Base-by-base conservation (phyloP, 2,113 vertebrate species). In the Bombycilla garrulus region DNA sequence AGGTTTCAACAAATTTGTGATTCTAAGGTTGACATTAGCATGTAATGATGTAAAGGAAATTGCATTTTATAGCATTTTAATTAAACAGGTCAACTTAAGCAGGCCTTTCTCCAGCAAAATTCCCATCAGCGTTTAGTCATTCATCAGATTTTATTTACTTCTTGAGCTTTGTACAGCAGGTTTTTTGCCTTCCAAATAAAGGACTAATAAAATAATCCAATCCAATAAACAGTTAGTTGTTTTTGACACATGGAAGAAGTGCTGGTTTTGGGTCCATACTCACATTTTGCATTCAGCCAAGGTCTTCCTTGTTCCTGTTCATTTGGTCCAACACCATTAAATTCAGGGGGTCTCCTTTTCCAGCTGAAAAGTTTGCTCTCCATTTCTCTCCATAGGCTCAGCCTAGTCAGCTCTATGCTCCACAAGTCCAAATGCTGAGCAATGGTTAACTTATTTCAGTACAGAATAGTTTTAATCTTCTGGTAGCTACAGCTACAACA, bases 51-150 rank as follows among this genome's bases (percentile, higher is more conserved):
- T 69, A 86, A 84, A 88, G 89, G 60, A 93, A 90, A 93, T 58
- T 51, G 24, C 21, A 56, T 71, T 93, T 88, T 79, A 74, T 77
- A 80, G 57, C 58, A 81, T 94, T 93, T 86, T 90, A 93, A 92
- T 96, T 83, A 74, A 90, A 36, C 36, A 86, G 23, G 62, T 91
- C 58, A 87, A 70, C 25, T 65, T 38, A 28, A 56, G 28, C 56
- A 58, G 71, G 44, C n/a, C 45, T 88, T 91, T 78, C 73, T 91
- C 47, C 54, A 44, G 25, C 16, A 87, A 78, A 88, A 69, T 38
- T 86, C 82, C 57, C 82, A 28, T n/a, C 11, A 15, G 42, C 60
- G 8, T 53, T 51, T 16, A 56, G 28, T 90, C 31, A 29, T 65
- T 80, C 50, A 40, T 33, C 14, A 54, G 24, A 64, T 36, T 71